Base-by-base conservation (phyloP, 2,113 vertebrate genomes). In the Takifugu flavidus region DNA sequence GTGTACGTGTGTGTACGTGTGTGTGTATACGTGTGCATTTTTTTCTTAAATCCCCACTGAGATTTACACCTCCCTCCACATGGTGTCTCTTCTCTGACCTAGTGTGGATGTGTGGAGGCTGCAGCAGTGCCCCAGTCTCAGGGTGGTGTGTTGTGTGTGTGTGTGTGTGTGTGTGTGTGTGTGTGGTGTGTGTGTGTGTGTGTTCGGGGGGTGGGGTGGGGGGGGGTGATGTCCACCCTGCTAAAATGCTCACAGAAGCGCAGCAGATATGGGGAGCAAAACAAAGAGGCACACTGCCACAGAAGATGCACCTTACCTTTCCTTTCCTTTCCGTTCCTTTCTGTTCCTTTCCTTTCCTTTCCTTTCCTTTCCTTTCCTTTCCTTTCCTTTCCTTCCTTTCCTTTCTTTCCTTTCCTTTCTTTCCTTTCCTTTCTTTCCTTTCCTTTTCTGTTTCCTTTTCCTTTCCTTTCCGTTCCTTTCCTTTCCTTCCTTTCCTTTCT, bases 41-140 rank as follows among this genome's bases (percentile, higher is more conserved):
- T 20, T 11, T 3, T 44, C 14, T 28, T 25, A 3, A 43, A 49
- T 49, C 59, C 58, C 79, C 50, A 3, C 58, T 49, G 78, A 66
- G 78, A 75, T 73, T 82, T 75, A 57, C 83, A 82, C 83, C 74
- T 82, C 74, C 61, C 61, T 67, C 65, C 56, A 29, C n/a, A 25
- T 65, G 77, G 77, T 44, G 72, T 82, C 80, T 82, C 70, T 65
- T 65, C 62, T 70, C 70, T 76, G 74, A 82, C 86, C 81, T 70
- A 72, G 74, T 70, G 63, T 82, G 75, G 79, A 81, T 77, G 79
- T 84, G 82, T 65, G 27, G 47, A 64, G 68, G 79, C 77, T 81
- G 70, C 63, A 74, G 67, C 70, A 71, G 59, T 11, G 34, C 57
- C 59, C n/a, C 64, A 53, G 60, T 70, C 80, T 75, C 67, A 26